Evolutionary conservation across 2,113 vertebrate species (phyloP), one percentile per base, ranked within the genome.

Genomic region (Xiphophorus hellerii): DNA sequence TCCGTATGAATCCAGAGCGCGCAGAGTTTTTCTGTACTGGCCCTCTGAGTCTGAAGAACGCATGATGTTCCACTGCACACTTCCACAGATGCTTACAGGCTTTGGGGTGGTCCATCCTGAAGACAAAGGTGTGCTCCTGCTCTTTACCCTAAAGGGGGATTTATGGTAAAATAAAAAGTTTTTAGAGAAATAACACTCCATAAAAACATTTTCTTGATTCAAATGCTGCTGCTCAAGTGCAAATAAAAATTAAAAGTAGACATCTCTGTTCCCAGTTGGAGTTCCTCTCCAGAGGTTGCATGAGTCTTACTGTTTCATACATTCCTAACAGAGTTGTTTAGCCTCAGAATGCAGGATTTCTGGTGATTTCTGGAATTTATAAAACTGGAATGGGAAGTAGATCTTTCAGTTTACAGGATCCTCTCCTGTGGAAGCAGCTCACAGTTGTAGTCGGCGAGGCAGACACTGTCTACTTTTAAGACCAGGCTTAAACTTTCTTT

Each of bases 61-160:
- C 96, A 0, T 99, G 98, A 84, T 99, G 98, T 15, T 99, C 98
- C 80, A 99, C 96, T 0, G 98, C 98, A 84, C 98, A 99, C 62
- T 99, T 99, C 98, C 98, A 99, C 31, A 99, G 91, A 85, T 99
- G 98, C 85, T 99, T 99, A 87, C 98, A 99, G 44, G 98, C 98
- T 88, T 98, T 99, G 25, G 98, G 98, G 73, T 99, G 98, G 60
- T 99, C 98, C 95, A 99, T 94, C 86, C 96, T 95, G 71, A 99
- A 99, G 17, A 99, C 97, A 87, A 99, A 99, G 1, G 98, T 99
- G 89, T 99, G 98, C 72, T 99, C 98, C 92, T 99, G 97, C 84
- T 99, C 98, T 90, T 99, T 99, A 33, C 97, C 98, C 98, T 99
- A 78, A 0, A 6, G 5, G 74, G 74, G 13, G 9, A 25, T 25